Evolutionary conservation across 2,797 vertebrate genomes (phyloP).

Genomic region (Poliocrania exsul): DNA sequence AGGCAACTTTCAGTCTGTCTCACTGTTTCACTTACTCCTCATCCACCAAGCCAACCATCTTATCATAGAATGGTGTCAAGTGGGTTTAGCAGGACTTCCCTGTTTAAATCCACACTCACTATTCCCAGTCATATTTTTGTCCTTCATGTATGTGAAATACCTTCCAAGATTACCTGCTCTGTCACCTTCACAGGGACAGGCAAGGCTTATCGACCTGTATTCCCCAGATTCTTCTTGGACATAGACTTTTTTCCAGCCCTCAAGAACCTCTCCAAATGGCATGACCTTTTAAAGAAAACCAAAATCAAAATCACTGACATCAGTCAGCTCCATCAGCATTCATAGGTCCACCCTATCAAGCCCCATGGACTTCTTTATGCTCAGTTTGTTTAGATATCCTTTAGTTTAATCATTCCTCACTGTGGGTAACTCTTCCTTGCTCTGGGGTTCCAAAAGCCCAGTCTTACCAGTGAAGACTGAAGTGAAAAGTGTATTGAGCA

Average conservation of each 20-base stretch:
- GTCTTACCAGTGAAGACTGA: background rate
- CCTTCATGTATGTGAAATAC: background rate
- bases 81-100: background rate
- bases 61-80: background rate
- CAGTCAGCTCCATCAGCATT: background rate
- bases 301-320: background rate
- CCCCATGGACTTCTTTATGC: background rate
- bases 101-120: background rate
- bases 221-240: background rate
- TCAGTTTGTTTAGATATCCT: background rate
- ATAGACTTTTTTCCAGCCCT: background rate
- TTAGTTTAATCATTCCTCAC: background rate
- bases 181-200: background rate
- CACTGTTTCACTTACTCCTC: background rate
- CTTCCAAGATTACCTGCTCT: background rate
- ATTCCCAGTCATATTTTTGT: background rate
- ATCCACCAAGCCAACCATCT: background rate
- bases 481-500: background rate
- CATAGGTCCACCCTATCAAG: background rate
- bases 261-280: background rate
- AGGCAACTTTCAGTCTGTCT: background rate
- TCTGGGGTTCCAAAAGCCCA: rapidly evolving
- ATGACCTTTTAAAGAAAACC: background rate
- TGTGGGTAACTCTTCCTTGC: background rate
- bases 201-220: background rate